Evolutionary conservation across 2,797 vertebrate genomes (phyloP).

Genomic region (Dromococcyx pavoninus): DNA sequence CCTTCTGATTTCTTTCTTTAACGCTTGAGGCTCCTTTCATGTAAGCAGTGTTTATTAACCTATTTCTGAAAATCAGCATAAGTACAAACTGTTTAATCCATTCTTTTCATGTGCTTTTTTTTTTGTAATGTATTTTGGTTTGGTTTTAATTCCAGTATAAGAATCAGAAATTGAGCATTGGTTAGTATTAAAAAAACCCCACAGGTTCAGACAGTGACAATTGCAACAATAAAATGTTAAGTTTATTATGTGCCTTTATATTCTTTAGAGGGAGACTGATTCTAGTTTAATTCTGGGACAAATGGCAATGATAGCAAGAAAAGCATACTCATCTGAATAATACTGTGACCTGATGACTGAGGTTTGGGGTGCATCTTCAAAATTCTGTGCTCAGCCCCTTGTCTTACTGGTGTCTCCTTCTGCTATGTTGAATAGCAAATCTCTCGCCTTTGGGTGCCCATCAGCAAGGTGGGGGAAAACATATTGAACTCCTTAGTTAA

Average conservation of each 20-base stretch:
- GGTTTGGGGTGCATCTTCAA: neutral
- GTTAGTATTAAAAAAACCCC: neutral
- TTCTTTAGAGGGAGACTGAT: neutral
- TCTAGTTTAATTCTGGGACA: neutral
- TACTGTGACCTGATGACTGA: neutral
- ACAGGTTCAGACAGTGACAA: neutral
- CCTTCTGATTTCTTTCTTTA: slow-evolving; percentile 71
- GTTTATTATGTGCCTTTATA: neutral
- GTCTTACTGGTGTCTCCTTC: neutral
- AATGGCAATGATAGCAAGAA: neutral
- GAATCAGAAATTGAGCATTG: neutral
- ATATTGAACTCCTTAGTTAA: neutral
- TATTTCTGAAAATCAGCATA: slow-evolving; percentile 63
- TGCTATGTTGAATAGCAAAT: neutral
- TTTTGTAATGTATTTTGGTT: neutral
- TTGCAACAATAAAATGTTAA: neutral
- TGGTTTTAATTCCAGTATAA: neutral
- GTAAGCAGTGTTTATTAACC: slow-evolving; percentile 67
- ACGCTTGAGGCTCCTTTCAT: slow-evolving; percentile 64
- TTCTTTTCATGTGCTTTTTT: slow-evolving; percentile 18
- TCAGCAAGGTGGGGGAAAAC: neutral
- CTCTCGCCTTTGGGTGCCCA: neutral
- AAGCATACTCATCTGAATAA: neutral
- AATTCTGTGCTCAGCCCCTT: neutral
- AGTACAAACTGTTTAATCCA: slow-evolving; percentile 53